Base-by-base conservation (phyloP, 2,888 invertebrate genomes). In the Rhagophthalmus giganteus region DNA sequence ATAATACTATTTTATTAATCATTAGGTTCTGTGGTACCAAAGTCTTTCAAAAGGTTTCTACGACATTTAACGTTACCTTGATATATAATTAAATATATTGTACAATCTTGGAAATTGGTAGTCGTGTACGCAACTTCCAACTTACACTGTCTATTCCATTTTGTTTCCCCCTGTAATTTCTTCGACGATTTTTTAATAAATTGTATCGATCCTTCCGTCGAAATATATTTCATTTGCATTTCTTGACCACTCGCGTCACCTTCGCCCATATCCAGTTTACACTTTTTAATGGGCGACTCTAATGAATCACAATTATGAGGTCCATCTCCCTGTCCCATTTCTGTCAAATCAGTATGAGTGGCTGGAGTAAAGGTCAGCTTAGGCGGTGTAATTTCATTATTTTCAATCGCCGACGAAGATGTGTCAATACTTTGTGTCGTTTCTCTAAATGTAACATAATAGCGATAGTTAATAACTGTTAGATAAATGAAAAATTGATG, bases 91-190 rank as follows among this genome's bases (percentile, higher is more conserved):
- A 77, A 73, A 76, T 83, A 82, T 61, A 85, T 81, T 3, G 79
- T 78, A 60, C 79, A 81, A 62, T 82, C 81, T 11, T 79, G 79
- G 45, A 76, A 39, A 31, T 30, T 47, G 45, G 79, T 78, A 53
- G 77, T 76, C 0, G 79, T 80, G 68, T 83, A 85, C 15, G 81
- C 82, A 9, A 84, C 78, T 70, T 83, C 82, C 38, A 85, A 68
- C 65, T 81, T 84, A 64, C 83, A 83, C 33, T 81, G 81, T 44
- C 83, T 74, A 54, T 78, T 79, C 83, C 84, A 85, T 60, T 79
- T 81, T 1, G 70, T 73, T 78, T 80, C 49, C 65, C 62, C 51
- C 76, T 79, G 55, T 24, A 70, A 59, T 50, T 73, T 67, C 56
- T 71, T 73, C 15, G 63, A 38, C 51, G 71, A 71, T 3, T 66